Percentiles rank a stretch among this genome's conserved stretches.
Evolutionary conservation across 2,888 invertebrate species (phyloP).

Genomic region (Ophraella communa): DNA sequence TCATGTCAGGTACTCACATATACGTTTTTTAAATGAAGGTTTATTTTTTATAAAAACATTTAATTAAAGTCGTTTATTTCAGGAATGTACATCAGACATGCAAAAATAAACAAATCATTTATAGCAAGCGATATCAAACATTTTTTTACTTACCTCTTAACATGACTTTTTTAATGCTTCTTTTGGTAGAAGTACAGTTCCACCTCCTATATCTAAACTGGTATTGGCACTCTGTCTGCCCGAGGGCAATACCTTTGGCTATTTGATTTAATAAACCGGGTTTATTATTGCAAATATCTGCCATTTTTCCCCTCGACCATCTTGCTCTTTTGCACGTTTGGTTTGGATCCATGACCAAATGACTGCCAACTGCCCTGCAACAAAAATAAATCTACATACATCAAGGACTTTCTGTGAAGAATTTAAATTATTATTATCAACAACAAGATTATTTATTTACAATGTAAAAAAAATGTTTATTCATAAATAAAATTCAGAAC

Average conservation of each 20-base stretch:
- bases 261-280: conserved; percentile 82
- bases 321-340: conserved; percentile 87
- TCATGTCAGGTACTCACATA: background rate
- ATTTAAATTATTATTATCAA: too few species aligned
- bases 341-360: conserved; percentile 87
- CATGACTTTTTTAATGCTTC: conserved; percentile 84
- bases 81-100: too few species aligned
- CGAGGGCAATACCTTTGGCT: conserved; percentile 80
- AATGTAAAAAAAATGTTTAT: too few species aligned
- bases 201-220: conserved; percentile 86
- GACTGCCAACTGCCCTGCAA: conserved; percentile 78
- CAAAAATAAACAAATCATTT: too few species aligned
- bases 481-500: too few species aligned
- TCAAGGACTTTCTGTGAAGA: background rate
- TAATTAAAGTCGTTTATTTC: too few species aligned
- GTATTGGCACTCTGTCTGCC: conserved; percentile 85
- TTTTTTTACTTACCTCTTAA: conserved; percentile 79
- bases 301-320: conserved; percentile 76
- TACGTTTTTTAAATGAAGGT: too few species aligned
- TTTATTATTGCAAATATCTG: conserved; percentile 86
- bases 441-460: too few species aligned
- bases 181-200: conserved; percentile 86
- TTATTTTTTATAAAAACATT: background rate
- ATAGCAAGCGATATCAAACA: too few species aligned
- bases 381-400: conserved; percentile 10